Conservation (phyloP, 2,113 vertebrate species). For the Poeciliopsis prolifica region DNA sequence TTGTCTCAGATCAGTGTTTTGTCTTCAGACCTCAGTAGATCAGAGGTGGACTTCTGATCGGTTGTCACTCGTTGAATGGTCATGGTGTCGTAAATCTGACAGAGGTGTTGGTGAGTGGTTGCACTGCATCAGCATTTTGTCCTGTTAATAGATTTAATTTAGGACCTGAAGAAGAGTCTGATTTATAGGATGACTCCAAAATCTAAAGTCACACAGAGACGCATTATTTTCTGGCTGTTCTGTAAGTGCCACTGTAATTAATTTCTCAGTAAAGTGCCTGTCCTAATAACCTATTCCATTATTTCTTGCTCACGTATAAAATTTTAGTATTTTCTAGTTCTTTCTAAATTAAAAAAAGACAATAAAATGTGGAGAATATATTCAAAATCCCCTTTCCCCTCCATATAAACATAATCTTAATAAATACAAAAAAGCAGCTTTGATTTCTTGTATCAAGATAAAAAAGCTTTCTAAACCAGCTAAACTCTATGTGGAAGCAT, state of each 20-base stretch:
- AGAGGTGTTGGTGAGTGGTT: slow-evolving; percentile 23
- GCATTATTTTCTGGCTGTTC: slow-evolving; percentile 3
- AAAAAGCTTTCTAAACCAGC: too few relatives aligned
- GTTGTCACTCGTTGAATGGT: background rate
- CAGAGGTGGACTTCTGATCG: slow-evolving; percentile 16
- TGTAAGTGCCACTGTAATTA: background rate
- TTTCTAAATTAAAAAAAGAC: background rate
- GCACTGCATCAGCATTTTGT: slow-evolving; percentile 51
- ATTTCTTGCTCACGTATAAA: background rate
- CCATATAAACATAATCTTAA: too few relatives aligned
- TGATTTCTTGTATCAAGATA: too few relatives aligned
- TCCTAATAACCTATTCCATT: background rate
- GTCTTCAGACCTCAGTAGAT: slow-evolving; percentile 47
- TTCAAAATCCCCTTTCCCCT: background rate
- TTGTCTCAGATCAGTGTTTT: slow-evolving; percentile 59
- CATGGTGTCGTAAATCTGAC: slow-evolving; percentile 64
- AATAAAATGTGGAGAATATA: background rate
- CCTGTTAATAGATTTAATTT: slow-evolving; percentile 64
- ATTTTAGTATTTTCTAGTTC: background rate
- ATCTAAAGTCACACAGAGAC: slow-evolving; percentile 7
- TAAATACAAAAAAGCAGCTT: too few relatives aligned
- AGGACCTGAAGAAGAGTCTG: slow-evolving; percentile 32
- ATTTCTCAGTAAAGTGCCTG: background rate
- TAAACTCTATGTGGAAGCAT: too few relatives aligned
- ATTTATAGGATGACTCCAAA: slow-evolving; percentile 53